Conservation (phyloP, 2,888 invertebrate species). For the Tryphoninae sp. region DNA sequence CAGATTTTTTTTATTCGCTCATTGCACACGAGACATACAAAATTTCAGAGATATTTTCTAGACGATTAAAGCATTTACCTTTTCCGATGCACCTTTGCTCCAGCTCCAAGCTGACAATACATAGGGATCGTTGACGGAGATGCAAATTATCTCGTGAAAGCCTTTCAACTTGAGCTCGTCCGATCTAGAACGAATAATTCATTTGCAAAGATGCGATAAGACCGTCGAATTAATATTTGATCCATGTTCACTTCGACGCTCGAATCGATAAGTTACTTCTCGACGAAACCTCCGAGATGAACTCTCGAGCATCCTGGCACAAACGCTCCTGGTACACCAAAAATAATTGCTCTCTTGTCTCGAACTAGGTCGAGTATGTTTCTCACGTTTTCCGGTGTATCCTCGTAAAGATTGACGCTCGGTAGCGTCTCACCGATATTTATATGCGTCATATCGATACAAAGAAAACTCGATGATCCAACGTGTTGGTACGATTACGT, state of each 20-base stretch:
- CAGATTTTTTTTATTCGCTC: conserved; percentile 6
- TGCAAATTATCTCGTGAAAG: conserved; percentile 81
- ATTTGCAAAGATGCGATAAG: neutral
- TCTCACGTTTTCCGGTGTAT: conserved; percentile 79
- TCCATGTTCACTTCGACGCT: neutral
- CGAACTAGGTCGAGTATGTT: conserved; percentile 79
- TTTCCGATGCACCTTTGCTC: conserved; percentile 77
- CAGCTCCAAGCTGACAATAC: conserved; percentile 83
- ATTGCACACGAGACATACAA: too few species aligned
- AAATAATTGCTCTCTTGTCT: conserved; percentile 81
- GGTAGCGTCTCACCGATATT: conserved; percentile 82
- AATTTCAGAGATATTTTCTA: too few species aligned
- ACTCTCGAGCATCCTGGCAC: conserved; percentile 83
- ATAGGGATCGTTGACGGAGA: conserved; percentile 83
- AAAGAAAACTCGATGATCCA: conserved; percentile 22
- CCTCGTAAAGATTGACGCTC: conserved; percentile 80
- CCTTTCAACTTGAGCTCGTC: conserved; percentile 81
- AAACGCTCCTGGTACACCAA: conserved; percentile 83
- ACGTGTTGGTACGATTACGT: conserved; percentile 21
- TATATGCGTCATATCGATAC: conserved; percentile 60
- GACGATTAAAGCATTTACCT: conserved; percentile 72
- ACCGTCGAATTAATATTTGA: neutral
- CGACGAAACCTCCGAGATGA: conserved; percentile 82
- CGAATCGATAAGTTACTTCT: conserved; percentile 67
- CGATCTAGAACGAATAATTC: conserved; percentile 59